Conservation (phyloP, 2,888 invertebrate genomes). For the Panopea generosa region DNA sequence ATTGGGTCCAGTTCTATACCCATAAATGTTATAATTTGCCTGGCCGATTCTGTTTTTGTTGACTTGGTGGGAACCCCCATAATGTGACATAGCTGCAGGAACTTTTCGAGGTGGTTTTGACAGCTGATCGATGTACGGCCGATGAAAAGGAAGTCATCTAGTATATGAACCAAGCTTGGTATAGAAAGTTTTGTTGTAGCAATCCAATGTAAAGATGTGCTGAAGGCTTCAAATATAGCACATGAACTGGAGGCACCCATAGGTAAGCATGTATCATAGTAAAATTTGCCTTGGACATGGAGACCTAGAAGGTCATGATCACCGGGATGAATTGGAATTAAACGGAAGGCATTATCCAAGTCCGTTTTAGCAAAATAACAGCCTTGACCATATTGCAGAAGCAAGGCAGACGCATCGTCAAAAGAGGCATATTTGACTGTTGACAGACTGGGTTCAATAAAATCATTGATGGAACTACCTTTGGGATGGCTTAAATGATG, state of each 20-base stretch:
- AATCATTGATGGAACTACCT: conserved; percentile 42
- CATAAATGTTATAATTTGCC: conserved; percentile 21
- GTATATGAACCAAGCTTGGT: conserved; percentile 20
- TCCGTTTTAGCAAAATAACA: conserved; percentile 41
- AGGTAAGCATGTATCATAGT: conserved; percentile 37
- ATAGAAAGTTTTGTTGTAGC: background rate
- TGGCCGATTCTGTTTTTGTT: conserved; percentile 34
- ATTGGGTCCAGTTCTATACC: conserved; percentile 43
- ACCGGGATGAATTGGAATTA: conserved; percentile 26
- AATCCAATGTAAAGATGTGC: conserved; percentile 16
- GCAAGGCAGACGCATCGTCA: conserved; percentile 27
- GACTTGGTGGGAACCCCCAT: conserved; percentile 33
- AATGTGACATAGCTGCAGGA: conserved; percentile 7
- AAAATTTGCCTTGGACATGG: conserved; percentile 11
- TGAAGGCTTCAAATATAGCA: conserved; percentile 35
- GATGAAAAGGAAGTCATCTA: conserved; percentile 38
- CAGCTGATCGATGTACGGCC: background rate
- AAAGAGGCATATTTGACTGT: conserved; percentile 35
- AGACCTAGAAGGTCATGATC: conserved; percentile 46
- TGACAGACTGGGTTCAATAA: conserved; percentile 18
- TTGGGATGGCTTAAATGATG: conserved; percentile 46
- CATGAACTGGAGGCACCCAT: conserved; percentile 34
- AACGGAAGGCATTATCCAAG: conserved; percentile 25
- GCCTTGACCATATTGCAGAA: conserved; percentile 5
- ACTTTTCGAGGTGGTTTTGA: conserved; percentile 2